These are phyloP conservation scores for Botia kubotai DNA, from an alignment of 2,797 vertebrate genomes.

Conservation along the genomic window DNA sequence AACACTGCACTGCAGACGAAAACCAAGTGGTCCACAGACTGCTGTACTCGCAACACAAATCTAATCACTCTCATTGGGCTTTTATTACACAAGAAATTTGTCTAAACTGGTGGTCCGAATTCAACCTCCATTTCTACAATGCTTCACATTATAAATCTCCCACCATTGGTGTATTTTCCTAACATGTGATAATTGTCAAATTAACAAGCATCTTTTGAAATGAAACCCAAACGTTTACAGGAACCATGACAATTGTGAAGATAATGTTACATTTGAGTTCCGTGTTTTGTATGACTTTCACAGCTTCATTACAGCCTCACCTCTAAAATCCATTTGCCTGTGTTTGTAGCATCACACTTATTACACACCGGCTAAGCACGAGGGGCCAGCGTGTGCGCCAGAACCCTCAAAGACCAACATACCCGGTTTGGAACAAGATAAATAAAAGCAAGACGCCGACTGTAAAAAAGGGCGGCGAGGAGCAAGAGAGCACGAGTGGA, in stretches of 20 bases:
- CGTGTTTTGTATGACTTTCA: slow-evolving; percentile 60
- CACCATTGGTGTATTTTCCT: too few species aligned
- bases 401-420: slow-evolving; percentile 51
- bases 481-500: neutral
- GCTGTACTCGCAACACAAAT: slow-evolving; percentile 58
- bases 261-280: neutral
- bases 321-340: slow-evolving; percentile 61
- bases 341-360: slow-evolving; percentile 32
- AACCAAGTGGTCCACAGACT: slow-evolving; percentile 61
- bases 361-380: neutral
- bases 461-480: too few species aligned
- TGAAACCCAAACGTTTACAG: neutral
- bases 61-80: slow-evolving; percentile 46
- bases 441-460: slow-evolving; percentile 33
- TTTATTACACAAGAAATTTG: slow-evolving; percentile 49
- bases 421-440: slow-evolving; percentile 56
- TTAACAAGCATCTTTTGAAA: slow-evolving; percentile 5
- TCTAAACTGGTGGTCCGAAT: neutral
- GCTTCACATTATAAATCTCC: slow-evolving; percentile 60
- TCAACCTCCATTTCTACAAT: slow-evolving; percentile 55
- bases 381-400: slow-evolving; percentile 47
- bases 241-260: neutral
- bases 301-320: slow-evolving; percentile 60
- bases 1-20: slow-evolving; percentile 72
- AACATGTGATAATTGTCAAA: slow-evolving; percentile 62